phyloP scores from a whole-genome alignment of 2,113 vertebrate genomes.

The Mus spicilegus region DNA sequence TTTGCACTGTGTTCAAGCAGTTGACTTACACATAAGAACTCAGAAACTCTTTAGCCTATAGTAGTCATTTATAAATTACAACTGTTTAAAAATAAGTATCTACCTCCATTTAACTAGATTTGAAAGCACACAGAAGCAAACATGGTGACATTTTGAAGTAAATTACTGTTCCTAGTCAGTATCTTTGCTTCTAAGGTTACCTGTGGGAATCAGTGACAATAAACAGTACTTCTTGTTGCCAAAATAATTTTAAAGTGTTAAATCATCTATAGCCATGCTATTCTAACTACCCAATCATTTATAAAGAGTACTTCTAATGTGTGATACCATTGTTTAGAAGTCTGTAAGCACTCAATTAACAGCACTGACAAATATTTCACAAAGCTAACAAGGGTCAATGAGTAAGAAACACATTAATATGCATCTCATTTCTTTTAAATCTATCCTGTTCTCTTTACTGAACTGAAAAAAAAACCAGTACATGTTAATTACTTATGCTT shows the following conservation, averaged over 20 bases:
- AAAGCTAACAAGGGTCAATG: neutral
- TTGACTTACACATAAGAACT: neutral
- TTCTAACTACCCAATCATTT: neutral
- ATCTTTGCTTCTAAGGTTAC: neutral
- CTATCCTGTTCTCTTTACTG: neutral
- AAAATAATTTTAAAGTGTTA: neutral
- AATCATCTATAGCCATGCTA: neutral
- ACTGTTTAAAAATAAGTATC: neutral
- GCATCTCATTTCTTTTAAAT: neutral
- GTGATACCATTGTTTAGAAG: neutral
- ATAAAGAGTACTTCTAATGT: neutral
- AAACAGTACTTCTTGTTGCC: neutral
- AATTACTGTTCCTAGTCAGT: neutral
- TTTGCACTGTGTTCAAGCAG: neutral
- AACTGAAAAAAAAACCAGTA: neutral
- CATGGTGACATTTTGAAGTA: neutral
- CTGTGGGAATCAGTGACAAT: neutral
- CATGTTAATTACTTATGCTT: neutral
- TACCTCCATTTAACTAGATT: neutral
- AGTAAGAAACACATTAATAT: neutral
- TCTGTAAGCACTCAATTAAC: neutral
- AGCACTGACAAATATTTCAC: neutral
- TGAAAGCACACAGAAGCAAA: neutral
- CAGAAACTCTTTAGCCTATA: neutral
- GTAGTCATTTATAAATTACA: too few relatives aligned